A percentile compares a stretch with the other conserved stretches of the same genome.
Evolutionary conservation across 2,113 vertebrate genomes (phyloP).

Genomic region (Sylvietta virens): DNA sequence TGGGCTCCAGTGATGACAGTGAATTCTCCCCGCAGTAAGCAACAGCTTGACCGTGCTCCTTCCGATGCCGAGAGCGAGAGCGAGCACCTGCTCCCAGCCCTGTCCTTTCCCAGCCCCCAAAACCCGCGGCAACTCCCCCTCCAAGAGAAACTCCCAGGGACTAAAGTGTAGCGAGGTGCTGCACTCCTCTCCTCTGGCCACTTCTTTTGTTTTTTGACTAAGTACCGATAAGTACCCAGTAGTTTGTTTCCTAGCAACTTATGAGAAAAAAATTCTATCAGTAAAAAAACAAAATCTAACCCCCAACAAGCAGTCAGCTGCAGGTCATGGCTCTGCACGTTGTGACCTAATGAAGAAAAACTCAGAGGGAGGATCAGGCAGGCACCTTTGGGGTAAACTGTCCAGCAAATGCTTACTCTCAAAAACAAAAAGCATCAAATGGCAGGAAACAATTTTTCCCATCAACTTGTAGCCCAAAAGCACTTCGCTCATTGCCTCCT

Average conservation of each 20-base stretch:
- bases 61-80: background rate
- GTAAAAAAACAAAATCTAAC: background rate
- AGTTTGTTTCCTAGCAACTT: background rate
- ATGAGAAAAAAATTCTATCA: background rate
- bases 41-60: background rate
- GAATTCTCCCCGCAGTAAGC: background rate
- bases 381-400: background rate
- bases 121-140: background rate
- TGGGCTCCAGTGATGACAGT: background rate
- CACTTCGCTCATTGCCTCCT: background rate
- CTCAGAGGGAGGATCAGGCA: background rate
- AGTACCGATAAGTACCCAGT: background rate
- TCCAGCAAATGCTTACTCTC: background rate
- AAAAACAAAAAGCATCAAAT: background rate
- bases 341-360: background rate
- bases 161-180: background rate
- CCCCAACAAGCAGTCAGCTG: background rate
- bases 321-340: background rate
- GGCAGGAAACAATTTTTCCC: background rate
- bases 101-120: background rate
- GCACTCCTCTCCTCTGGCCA: background rate
- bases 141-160: background rate
- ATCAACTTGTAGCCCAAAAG: background rate
- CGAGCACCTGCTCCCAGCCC: background rate
- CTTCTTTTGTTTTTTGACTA: background rate